phyloP scores from a whole-genome alignment of 1,140 invertebrate species.

The Thaumatotibia leucotreta region DNA sequence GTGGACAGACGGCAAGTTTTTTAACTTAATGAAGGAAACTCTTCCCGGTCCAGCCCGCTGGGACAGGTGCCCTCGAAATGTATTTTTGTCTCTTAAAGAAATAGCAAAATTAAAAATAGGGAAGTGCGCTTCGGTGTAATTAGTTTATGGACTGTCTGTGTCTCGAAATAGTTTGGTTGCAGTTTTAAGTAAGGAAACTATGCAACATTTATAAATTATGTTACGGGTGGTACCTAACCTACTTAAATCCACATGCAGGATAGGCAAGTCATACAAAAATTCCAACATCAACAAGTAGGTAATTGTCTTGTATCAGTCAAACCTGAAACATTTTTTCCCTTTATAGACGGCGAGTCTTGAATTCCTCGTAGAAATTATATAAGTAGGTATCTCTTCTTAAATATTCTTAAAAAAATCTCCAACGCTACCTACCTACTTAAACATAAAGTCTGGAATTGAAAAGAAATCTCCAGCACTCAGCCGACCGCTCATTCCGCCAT shows the following conservation, averaged over 20 bases:
- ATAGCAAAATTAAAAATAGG: not conserved
- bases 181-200: not conserved
- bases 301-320: no score
- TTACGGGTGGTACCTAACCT: no score
- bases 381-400: no score
- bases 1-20: not conserved
- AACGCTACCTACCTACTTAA: not conserved
- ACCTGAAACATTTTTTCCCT: no score
- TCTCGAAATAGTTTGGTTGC: not conserved
- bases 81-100: not conserved
- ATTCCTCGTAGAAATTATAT: no score
- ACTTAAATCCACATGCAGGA: no score
- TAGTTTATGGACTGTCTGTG: not conserved
- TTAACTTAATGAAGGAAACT: slow-evolving; percentile 15
- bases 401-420: no score
- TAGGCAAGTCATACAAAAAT: no score
- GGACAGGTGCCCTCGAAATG: not conserved
- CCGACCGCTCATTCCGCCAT: not conserved
- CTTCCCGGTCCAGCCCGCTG: not conserved
- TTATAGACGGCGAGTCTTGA: no score
- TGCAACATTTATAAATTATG: no score
- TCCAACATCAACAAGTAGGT: no score
- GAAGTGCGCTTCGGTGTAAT: not conserved
- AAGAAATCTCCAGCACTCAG: not conserved
- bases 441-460: not conserved